phyloP scores from a whole-genome alignment of 2,113 vertebrate species.

The Crocuta crocuta region DNA sequence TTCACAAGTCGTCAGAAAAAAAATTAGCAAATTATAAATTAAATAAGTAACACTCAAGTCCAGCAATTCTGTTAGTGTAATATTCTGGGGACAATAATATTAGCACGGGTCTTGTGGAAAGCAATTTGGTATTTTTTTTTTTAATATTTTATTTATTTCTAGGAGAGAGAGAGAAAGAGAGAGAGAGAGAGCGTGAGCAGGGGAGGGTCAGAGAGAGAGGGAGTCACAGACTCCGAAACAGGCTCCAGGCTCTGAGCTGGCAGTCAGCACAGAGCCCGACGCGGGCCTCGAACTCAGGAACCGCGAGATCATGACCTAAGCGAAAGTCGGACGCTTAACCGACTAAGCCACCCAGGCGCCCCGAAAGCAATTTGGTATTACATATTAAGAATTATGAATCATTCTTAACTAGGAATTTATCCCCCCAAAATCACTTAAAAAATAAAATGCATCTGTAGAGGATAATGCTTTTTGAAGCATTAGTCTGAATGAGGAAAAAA shows the following conservation, averaged over 20 bases:
- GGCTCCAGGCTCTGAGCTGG: too few relatives aligned
- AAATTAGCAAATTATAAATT: constrained; percentile 41
- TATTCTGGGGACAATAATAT: constrained; percentile 16
- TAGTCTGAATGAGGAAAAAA: neutral
- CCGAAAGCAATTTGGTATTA: constrained; percentile 7
- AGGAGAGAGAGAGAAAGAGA: too few relatives aligned
- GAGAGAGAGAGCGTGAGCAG: too few relatives aligned
- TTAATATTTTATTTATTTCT: too few relatives aligned
- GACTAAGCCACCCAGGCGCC: too few relatives aligned
- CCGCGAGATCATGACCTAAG: too few relatives aligned
- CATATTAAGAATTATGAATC: neutral
- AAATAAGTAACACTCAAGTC: neutral
- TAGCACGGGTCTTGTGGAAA: neutral
- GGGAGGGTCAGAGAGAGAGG: too few relatives aligned
- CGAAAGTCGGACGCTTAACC: too few relatives aligned
- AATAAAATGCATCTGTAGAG: neutral
- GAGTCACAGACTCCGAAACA: too few relatives aligned
- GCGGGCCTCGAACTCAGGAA: too few relatives aligned
- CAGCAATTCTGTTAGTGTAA: neutral
- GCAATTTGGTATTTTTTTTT: neutral
- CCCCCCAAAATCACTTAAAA: neutral
- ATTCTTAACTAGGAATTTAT: constrained; percentile 1
- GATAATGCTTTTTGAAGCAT: neutral
- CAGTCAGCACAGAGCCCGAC: too few relatives aligned
- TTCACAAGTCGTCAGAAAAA: neutral